Evolutionary conservation across 2,797 vertebrate species (phyloP).

Genomic region (Salmo trutta): DNA sequence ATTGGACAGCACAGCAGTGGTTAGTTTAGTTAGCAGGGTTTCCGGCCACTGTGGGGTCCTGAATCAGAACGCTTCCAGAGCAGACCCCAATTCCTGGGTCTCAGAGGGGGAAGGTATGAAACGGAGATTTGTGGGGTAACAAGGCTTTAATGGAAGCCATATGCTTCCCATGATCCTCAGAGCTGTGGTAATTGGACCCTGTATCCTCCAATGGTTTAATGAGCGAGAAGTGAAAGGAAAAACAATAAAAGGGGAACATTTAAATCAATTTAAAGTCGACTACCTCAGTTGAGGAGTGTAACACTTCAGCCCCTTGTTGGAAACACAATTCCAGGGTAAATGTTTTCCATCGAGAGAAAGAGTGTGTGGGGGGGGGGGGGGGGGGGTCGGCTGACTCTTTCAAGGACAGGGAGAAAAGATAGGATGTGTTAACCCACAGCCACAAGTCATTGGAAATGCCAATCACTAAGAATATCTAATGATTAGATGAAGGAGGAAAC

Average conservation of each 20-base stretch:
- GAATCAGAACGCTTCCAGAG: slow-evolving; percentile 51
- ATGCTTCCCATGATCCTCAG: slow-evolving; percentile 58
- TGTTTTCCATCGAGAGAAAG: slow-evolving; percentile 27
- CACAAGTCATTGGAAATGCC: slow-evolving; percentile 33
- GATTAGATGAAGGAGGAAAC: slow-evolving; percentile 29
- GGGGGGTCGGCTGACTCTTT: no score
- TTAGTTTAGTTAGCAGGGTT: slow-evolving; percentile 49
- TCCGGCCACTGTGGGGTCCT: slow-evolving; percentile 43
- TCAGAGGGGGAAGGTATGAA: slow-evolving; percentile 64
- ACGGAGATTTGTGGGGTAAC: slow-evolving; percentile 56
- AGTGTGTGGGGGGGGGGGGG: slow-evolving; percentile 10
- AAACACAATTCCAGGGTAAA: slow-evolving; percentile 31
- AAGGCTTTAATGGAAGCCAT: slow-evolving; percentile 72
- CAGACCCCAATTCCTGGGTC: slow-evolving; percentile 52
- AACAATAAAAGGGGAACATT: slow-evolving; percentile 53
- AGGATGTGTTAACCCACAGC: slow-evolving; percentile 13
- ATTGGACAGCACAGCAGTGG: slow-evolving; percentile 36
- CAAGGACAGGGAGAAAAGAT: slow-evolving; percentile 10
- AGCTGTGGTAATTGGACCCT: slow-evolving; percentile 50
- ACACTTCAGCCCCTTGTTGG: slow-evolving; percentile 19
- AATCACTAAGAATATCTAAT: slow-evolving; percentile 32
- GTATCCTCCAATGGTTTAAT: slow-evolving; percentile 60
- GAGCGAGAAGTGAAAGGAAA: slow-evolving; percentile 58
- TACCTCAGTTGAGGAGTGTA: slow-evolving; percentile 37
- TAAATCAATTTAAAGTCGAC: slow-evolving; percentile 48